Evolutionary conservation across 2,113 vertebrate species (phyloP).

Genomic region (Myotis davidii): DNA sequence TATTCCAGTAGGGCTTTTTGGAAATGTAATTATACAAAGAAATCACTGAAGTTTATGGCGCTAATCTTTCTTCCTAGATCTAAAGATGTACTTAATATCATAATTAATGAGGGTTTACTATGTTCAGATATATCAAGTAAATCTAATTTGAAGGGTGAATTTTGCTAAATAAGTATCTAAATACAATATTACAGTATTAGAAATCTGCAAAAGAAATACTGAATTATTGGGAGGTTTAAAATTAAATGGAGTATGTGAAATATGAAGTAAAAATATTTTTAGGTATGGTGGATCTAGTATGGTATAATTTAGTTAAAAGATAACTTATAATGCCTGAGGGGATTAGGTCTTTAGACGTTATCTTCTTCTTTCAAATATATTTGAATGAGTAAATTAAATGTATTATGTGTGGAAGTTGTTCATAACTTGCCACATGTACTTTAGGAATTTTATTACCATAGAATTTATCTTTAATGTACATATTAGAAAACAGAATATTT

Average conservation of each 20-base stretch:
- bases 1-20: not conserved
- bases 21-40: constrained; percentile 2
- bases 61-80: not conserved
- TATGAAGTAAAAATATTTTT: constrained; percentile 34
- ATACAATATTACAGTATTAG: not conserved
- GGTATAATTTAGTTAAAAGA: not conserved
- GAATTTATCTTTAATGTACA: not conserved
- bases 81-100: not conserved
- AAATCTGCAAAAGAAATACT: not conserved
- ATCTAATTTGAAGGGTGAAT: constrained; percentile 11
- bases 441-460: not conserved
- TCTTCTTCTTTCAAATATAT: not conserved
- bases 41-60: constrained; percentile 7
- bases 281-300: not conserved
- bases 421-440: not conserved
- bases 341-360: not conserved
- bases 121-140: constrained; percentile 20
- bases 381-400: constrained; percentile 39
- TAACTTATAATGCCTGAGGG: not conserved
- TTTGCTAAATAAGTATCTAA: not conserved
- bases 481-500: constrained; percentile 38
- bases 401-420: not conserved
- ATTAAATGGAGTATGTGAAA: not conserved
- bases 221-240: constrained; percentile 23
- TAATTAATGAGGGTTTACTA: not conserved